Evolutionary conservation across 2,113 vertebrate species (phyloP), one percentile per base, ranked within the genome.

Genomic region (Suncus etruscus): DNA sequence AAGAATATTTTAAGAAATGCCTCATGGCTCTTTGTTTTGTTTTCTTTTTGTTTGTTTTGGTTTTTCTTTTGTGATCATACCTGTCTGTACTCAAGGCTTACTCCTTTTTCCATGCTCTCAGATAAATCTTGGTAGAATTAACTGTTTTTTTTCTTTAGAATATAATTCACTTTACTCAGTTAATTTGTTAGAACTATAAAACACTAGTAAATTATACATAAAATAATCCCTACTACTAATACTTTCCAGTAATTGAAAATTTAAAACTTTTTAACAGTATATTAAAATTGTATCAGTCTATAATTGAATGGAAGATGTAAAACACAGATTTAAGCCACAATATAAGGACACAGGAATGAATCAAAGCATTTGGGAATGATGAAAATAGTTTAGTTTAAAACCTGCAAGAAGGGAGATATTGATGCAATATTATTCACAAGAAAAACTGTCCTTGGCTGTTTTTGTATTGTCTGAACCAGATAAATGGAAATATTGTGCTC

Each of bases 301-400:
- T 8, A 87, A 18, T 14, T 89, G 66, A 95, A 22, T 95, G 94
- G 93, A 50, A 79, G 82, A 91, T 74, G 18, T 92, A 69, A 27
- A 29, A 27, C 72, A 68, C 66, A 15, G 18, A 51, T 72, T 1
- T 88, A 92, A 94, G 93, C 87, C 24, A 78, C 2, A 54, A 29
- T 85, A 92, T 29, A 86, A 85, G 3, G 25, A 81, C 27, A 74
- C 68, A 58, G 47, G 1, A 89, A 82, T 79, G 69, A 75, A 95
- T 74, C 47, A n/a, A 11, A 29, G 32, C 7, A 63, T 51, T 89
- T 32, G 4, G 18, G 4, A 45, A 65, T 11, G 25, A 14, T 84
- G 65, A 66, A 89, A 61, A 22, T 18, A 22, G 25, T 79, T 78
- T 81, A 70, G 1, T 48, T 88, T 86, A 61, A 66, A 74, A 78